Base-by-base conservation (phyloP, 30 jellyfish, hydroid and myxozoan species). In the Euphysa ruthae region DNA sequence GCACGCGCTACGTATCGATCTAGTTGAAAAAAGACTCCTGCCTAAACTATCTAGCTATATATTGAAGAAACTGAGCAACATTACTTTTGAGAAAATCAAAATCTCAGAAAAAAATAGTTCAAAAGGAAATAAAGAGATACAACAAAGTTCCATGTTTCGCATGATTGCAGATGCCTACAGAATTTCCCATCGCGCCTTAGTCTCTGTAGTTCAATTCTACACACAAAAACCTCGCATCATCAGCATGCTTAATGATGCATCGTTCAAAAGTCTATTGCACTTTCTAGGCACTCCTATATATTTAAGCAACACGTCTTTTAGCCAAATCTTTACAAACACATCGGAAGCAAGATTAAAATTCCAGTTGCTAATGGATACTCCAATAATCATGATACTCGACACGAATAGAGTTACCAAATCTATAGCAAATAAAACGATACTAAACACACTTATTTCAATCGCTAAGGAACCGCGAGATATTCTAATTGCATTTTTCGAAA, bases 401-500 rank as follows among this genome's bases (percentile, higher is more conserved):
- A 63, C 6, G 35, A 63, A 63, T n/a, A 32, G 46, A n/a, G 46
- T 63, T 32, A 43, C 42, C 0, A 43, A 63, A 25, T 24, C 57
- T 63, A 33, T 63, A 16, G 58, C 29, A 30, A 63, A 63, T 35
- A 63, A 63, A 33, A 63, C 69, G 12, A 43, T 63, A 1, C 66
- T 63, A 16, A 63, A 42, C 14, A 44, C 46, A 16, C 13, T 63
- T 20, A 63, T 63, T 24, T 8, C 46, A 10, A 32, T 43, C 0
- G 77, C 77, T 49, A 16, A 26, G 24, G 77, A 63, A 0, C 77
- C 77, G 15, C 35, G 77, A 12, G 77, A 42, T 29, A 35, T 63
- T 24, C 42, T 63, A 32, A 44, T 34, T 21, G 42, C 77, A 0
- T 63, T 24, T 42, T 63, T 33, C 35, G 77, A 42, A 18, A 63